Evolutionary conservation across 2,113 vertebrate species (phyloP).

Genomic region (Parotia lawesii): DNA sequence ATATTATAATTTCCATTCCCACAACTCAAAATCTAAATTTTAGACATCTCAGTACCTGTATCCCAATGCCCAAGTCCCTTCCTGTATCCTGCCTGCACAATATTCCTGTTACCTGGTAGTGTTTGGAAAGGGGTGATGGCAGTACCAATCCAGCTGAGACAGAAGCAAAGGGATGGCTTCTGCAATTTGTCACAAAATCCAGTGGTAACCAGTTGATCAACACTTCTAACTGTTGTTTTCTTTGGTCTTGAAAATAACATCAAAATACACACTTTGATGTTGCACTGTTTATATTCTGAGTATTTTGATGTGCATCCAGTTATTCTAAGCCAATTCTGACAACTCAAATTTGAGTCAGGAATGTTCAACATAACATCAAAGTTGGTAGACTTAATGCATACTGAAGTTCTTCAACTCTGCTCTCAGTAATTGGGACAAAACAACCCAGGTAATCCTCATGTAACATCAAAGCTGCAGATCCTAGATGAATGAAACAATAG

Average conservation of each 20-base stretch:
- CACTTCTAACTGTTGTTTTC: neutral
- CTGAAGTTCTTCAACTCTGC: constrained; percentile 62
- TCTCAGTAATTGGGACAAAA: constrained; percentile 72
- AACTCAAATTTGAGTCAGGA: constrained; percentile 6
- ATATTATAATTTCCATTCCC: neutral
- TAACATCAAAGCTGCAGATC: constrained; percentile 68
- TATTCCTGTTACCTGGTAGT: neutral
- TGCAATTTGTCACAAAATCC: neutral
- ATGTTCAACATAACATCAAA: constrained; percentile 62
- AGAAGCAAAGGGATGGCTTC: neutral
- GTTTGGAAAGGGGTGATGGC: neutral
- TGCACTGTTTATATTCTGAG: neutral
- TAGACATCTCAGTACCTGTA: neutral
- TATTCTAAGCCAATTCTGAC: neutral
- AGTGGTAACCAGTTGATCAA: neutral
- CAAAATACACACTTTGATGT: neutral
- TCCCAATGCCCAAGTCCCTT: neutral
- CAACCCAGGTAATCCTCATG: constrained; percentile 63
- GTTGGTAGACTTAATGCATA: constrained; percentile 21
- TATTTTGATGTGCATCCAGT: neutral
- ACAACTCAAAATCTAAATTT: neutral
- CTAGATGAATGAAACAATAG: constrained; percentile 61
- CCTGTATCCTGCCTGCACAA: neutral
- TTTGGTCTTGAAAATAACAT: constrained; percentile 1
- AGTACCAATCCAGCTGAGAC: neutral